A percentile compares a stretch with the other conserved stretches of the same genome.
phyloP scores from a whole-genome alignment of 92 coral and sea anemone species.

The Virgularia gustaviana region DNA sequence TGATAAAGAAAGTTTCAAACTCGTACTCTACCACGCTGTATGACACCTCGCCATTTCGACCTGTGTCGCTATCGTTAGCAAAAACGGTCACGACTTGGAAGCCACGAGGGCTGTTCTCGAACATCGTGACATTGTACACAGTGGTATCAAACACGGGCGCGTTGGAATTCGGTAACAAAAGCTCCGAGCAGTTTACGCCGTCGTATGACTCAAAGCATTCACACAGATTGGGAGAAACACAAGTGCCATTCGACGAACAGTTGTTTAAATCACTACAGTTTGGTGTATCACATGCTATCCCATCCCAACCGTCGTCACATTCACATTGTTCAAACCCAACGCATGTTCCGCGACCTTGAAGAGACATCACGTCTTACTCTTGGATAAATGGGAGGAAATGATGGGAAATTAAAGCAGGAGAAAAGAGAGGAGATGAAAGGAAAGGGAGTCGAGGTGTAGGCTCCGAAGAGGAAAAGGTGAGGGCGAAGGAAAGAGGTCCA shows the following conservation, averaged over 20 bases:
- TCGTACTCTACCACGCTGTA: neutral
- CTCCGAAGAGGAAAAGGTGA: too few species aligned
- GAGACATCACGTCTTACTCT: neutral
- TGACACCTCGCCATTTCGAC: conserved; percentile 9
- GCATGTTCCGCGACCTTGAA: conserved; percentile 64
- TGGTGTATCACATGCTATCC: conserved; percentile 63
- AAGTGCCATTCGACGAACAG: conserved; percentile 67
- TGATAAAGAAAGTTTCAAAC: conserved; percentile 5
- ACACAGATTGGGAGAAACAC: conserved; percentile 65
- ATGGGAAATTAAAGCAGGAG: too few species aligned
- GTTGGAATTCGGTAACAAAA: neutral
- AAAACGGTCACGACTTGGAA: conserved; percentile 2
- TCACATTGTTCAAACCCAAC: conserved; percentile 51
- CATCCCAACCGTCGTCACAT: conserved; percentile 60
- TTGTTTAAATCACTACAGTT: conserved; percentile 56
- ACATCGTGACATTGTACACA: neutral
- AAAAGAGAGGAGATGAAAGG: too few species aligned
- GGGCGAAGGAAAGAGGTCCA: too few species aligned
- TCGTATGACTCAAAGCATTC: conserved; percentile 51
- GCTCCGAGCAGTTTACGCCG: conserved; percentile 5
- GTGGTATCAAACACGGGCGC: neutral
- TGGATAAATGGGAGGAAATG: too few species aligned
- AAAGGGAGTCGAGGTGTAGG: too few species aligned
- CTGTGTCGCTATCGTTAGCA: conserved; percentile 20
- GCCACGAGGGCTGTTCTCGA: conserved; percentile 5